Evolutionary conservation across 1,140 invertebrate genomes (phyloP), one percentile per base, ranked within the genome.

Genomic region (Hyposmocoma kahamanoa): DNA sequence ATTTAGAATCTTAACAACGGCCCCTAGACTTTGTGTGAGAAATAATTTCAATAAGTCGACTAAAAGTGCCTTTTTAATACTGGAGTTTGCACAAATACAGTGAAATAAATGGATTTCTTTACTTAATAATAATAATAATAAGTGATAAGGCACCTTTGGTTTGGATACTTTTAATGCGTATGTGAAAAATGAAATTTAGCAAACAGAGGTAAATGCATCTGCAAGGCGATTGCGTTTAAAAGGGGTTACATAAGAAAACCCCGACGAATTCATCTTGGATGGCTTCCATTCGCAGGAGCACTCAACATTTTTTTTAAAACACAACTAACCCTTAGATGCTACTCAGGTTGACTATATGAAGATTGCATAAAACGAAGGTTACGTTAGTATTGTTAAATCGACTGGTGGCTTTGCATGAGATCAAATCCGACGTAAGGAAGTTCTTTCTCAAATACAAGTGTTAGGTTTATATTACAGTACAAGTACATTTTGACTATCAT

Each of bases 391-490:
- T n/a, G 32, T 36, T 36, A 36, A 17, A 66, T 78, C 69, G 74
- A 80, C 68, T 77, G 71, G 73, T 75, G 71, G 71, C 64, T 75
- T 67, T 62, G 62, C 65, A 75, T 83, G 79, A 80, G 79, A 83
- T 82, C 78, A 82, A 82, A 74, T 73, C 65, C 67, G 71, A 79
- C 63, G 62, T 66, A 36, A 36, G 32, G 32, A 26, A 26, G 11
- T 26, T 36, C 10, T 36, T 36, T 36, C 32, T 36, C 10, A 30
- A 30, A 6, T 30, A n/a, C 28, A n/a, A 30, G 28, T 3, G 13
- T 2, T n/a, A 3, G 10, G 8, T 2, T n/a, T 30, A 30, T n/a
- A 30, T 8, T 30, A 30, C 13, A 30, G 28, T 30, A 30, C 28
- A 1, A 2, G 24, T 26, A 26, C 24, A 15, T 17, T 13, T 17